A percentile compares a stretch with the other conserved stretches of the same genome.
Conservation (phyloP, 2,113 vertebrate species). For the Oryzias celebensis region DNA sequence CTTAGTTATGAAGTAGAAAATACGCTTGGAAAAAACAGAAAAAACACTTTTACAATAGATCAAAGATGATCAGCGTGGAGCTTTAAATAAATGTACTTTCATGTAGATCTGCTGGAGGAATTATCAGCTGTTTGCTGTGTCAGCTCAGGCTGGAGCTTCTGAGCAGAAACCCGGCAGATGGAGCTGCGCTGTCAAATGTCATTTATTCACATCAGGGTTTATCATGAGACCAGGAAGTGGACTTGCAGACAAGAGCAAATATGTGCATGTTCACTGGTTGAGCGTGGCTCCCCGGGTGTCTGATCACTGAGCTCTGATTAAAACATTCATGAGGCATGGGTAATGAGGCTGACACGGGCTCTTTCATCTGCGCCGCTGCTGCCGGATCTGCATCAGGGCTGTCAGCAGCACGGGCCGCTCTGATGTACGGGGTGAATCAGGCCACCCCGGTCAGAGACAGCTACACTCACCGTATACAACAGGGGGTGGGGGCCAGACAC, state of each 20-base stretch:
- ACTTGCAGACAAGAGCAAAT: constrained; percentile 23
- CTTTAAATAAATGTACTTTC: too few relatives aligned
- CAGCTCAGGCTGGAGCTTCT: too few relatives aligned
- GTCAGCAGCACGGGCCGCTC: not conserved
- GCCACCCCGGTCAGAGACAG: constrained; percentile 2
- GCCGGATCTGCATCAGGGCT: constrained; percentile 17
- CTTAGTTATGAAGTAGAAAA: too few relatives aligned
- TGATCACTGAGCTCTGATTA: constrained; percentile 34
- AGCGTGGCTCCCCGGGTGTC: not conserved
- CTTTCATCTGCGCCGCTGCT: constrained; percentile 20
- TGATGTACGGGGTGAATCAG: constrained; percentile 22
- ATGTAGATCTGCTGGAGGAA: too few relatives aligned
- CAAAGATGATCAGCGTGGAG: too few relatives aligned
- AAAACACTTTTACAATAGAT: too few relatives aligned
- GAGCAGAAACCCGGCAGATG: too few relatives aligned
- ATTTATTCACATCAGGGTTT: not conserved
- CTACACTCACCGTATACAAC: not conserved
- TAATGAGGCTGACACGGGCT: constrained; percentile 56
- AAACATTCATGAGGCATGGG: constrained; percentile 55
- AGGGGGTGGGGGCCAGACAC: not conserved
- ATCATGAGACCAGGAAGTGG: not conserved
- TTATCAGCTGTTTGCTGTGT: too few relatives aligned
- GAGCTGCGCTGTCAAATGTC: too few relatives aligned
- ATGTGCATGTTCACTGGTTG: constrained; percentile 4
- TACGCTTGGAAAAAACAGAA: too few relatives aligned